Percentiles rank a stretch among this genome's conserved stretches.
Evolutionary conservation across 2,888 invertebrate species (phyloP).

Genomic region (Coecobrya sp.): DNA sequence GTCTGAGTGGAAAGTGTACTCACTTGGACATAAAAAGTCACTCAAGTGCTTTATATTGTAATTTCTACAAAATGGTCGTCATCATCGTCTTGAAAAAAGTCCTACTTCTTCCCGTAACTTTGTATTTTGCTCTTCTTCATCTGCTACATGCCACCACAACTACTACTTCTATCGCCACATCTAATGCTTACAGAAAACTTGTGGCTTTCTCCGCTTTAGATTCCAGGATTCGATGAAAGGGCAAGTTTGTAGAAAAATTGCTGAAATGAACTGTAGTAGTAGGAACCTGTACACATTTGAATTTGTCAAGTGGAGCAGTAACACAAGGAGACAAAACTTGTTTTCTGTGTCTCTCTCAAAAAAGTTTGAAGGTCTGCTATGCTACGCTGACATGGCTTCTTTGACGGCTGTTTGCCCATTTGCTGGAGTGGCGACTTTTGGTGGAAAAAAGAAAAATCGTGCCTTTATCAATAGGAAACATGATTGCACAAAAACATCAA

Average conservation of each 20-base stretch:
- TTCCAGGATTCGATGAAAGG: conserved; percentile 24
- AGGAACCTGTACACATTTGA: conserved; percentile 41
- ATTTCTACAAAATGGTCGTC: conserved; percentile 32
- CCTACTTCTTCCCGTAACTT: neutral
- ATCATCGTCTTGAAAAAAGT: neutral
- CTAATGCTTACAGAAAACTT: neutral
- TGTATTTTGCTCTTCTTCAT: neutral
- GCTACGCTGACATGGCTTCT: conserved; percentile 25
- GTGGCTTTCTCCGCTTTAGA: neutral
- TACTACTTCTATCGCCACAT: neutral
- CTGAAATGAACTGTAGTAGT: conserved; percentile 15
- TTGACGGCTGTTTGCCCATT: neutral
- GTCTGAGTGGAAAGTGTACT: conserved; percentile 9
- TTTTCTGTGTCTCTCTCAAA: conserved; percentile 40
- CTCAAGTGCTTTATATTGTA: conserved; percentile 18
- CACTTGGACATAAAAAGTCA: conserved; percentile 26
- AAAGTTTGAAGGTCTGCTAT: conserved; percentile 62
- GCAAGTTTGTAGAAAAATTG: neutral
- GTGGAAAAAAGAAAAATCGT: conserved; percentile 5
- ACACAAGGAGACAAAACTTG: conserved; percentile 29
- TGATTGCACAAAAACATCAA: conserved; percentile 1
- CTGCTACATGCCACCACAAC: neutral
- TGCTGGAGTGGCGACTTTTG: neutral
- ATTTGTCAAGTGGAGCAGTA: conserved; percentile 52
- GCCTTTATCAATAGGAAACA: conserved; percentile 16